Evolutionary conservation across 2,888 invertebrate species (phyloP).

Genomic region (Diarsia brunnea): DNA sequence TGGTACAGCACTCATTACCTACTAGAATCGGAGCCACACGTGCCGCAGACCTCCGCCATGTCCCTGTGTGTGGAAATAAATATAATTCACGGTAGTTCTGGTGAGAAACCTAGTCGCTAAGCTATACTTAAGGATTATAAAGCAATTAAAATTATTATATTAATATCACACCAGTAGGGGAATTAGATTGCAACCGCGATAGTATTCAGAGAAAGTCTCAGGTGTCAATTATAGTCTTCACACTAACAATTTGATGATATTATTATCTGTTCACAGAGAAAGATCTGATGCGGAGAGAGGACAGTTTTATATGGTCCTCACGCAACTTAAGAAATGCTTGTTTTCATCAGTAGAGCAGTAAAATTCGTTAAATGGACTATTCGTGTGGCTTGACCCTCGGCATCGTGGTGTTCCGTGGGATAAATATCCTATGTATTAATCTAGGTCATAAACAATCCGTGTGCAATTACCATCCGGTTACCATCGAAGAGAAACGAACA

Average conservation of each 20-base stretch:
- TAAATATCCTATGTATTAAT: no score
- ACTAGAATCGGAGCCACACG: no score
- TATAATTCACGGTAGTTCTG: no score
- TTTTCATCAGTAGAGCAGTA: not conserved
- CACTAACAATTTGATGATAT: conserved; percentile 35
- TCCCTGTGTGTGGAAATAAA: no score
- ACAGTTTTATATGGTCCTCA: not conserved
- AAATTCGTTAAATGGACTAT: no score
- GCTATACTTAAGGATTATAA: not conserved
- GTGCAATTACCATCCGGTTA: no score
- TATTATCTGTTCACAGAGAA: conserved; percentile 32
- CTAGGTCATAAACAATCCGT: no score
- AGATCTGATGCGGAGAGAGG: conserved; percentile 23
- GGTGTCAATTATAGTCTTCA: conserved; percentile 28
- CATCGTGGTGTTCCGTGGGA: no score
- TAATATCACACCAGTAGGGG: conserved; percentile 14
- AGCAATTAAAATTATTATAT: conserved; percentile 26
- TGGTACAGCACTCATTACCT: no score
- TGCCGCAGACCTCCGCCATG: no score
- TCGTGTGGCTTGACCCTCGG: no score
- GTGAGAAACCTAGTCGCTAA: not conserved
- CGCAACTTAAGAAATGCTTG: not conserved
- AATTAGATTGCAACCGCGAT: conserved; percentile 39
- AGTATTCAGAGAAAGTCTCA: conserved; percentile 32
- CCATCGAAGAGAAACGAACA: no score